These are phyloP conservation scores for Propithecus coquereli DNA, from an alignment of 2,113 vertebrate species.

Conservation along the genomic window DNA sequence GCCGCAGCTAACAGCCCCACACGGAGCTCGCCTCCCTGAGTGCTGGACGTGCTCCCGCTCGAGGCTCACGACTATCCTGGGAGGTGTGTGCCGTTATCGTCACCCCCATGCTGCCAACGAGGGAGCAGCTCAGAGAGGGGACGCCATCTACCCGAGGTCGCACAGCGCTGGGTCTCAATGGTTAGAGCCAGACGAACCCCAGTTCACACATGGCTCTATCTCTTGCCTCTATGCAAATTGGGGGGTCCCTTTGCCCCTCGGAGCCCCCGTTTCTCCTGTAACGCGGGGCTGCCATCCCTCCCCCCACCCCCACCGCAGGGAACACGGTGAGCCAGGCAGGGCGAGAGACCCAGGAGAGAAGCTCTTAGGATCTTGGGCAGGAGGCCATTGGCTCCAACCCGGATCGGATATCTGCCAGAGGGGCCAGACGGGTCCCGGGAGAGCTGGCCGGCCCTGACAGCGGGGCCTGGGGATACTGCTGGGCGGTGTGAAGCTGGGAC, in stretches of 20 bases:
- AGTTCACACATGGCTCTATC: fast-evolving
- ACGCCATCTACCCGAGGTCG: background rate
- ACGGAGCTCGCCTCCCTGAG: fast-evolving
- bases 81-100: fast-evolving
- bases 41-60: fast-evolving
- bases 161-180: fast-evolving
- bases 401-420: fast-evolving
- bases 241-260: background rate
- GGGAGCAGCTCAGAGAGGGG: background rate
- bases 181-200: background rate
- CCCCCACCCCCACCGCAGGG: fast-evolving
- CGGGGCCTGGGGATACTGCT: background rate
- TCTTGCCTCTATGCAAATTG: fast-evolving
- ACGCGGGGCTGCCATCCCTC: background rate
- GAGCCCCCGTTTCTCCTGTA: background rate
- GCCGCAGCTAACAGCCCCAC: fast-evolving
- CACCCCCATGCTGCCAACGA: fast-evolving
- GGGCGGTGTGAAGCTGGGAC: background rate
- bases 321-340: background rate
- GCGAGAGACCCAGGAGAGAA: background rate
- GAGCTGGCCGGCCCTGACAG: too few species aligned
- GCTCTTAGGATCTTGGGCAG: background rate
- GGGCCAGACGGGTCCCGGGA: background rate
- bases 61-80: fast-evolving
- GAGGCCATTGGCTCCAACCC: background rate